These are phyloP conservation scores for Pectinophora gossypiella DNA, from an alignment of 1,140 invertebrate species.

Conservation along the genomic window DNA sequence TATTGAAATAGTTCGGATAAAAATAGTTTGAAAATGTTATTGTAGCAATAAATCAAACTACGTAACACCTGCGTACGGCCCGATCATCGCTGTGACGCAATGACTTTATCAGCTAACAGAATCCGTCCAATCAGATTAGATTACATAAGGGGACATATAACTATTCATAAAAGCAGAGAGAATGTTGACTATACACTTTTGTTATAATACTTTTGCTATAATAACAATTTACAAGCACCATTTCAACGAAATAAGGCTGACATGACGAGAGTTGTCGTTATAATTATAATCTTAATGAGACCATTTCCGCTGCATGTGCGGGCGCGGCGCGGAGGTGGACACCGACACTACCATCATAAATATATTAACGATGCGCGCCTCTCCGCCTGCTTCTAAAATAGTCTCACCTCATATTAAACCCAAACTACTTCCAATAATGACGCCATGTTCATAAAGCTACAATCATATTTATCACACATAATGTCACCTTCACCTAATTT, in stretches of 20 bases:
- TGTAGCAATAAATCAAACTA: background rate
- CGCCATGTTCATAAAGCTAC: constrained; percentile 15
- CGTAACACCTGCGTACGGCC: background rate
- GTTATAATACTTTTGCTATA: no score
- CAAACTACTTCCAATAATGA: constrained; percentile 10
- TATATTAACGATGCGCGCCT: constrained; percentile 5
- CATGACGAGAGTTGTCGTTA: background rate
- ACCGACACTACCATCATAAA: constrained; percentile 5
- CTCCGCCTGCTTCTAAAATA: constrained; percentile 12
- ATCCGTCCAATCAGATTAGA: background rate
- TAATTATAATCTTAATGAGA: background rate
- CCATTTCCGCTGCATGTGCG: background rate
- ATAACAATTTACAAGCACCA: constrained; percentile 1
- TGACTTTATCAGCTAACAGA: background rate
- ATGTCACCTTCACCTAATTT: background rate
- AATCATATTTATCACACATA: constrained; percentile 16
- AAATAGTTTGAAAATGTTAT: no score
- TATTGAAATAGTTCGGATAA: no score
- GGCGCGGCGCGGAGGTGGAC: background rate
- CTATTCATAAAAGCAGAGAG: background rate
- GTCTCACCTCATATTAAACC: constrained; percentile 12
- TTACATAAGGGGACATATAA: background rate
- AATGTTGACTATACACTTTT: no score
- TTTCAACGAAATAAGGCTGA: background rate
- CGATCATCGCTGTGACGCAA: background rate